Evolutionary conservation across 1,140 invertebrate genomes (phyloP).

Genomic region (Acromyrmex heyeri): DNA sequence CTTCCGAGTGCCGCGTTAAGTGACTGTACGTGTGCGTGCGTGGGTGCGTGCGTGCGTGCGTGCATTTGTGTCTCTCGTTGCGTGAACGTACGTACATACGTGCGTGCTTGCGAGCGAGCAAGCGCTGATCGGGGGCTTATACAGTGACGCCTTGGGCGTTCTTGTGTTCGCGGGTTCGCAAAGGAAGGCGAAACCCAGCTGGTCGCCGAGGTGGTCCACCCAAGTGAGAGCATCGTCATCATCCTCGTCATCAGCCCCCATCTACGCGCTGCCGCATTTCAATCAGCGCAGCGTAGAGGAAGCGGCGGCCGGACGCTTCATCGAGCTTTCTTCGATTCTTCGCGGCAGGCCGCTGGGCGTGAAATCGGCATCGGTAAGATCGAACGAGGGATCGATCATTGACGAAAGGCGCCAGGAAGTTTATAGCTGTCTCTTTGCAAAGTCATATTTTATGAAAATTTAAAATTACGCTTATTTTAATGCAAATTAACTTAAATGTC

Average conservation of each 20-base stretch:
- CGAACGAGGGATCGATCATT: not conserved
- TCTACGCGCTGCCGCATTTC: constrained; percentile 59
- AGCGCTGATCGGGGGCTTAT: constrained; percentile 37
- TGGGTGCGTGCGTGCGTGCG: constrained; percentile 46
- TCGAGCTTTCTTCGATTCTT: constrained; percentile 48
- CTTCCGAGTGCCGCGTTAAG: constrained; percentile 81
- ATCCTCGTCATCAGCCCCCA: constrained; percentile 52
- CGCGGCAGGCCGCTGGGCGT: constrained; percentile 15
- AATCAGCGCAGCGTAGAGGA: constrained; percentile 49
- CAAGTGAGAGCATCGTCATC: constrained; percentile 46
- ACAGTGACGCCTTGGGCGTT: constrained; percentile 44
- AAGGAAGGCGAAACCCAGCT: constrained; percentile 22
- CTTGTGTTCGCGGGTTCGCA: constrained; percentile 12
- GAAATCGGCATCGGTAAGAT: constrained; percentile 47
- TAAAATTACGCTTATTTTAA: not conserved
- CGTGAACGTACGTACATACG: constrained; percentile 30
- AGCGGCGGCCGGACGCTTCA: constrained; percentile 36
- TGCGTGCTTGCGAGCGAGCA: constrained; percentile 15
- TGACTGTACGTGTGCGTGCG: constrained; percentile 52
- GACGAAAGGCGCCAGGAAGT: not conserved
- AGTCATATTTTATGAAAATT: not conserved
- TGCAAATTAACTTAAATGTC: not conserved
- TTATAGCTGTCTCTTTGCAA: not conserved
- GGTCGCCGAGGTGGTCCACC: constrained; percentile 41
- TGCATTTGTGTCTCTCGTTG: constrained; percentile 28